These are phyloP conservation scores for Halictus rubicundus DNA, from an alignment of 1,140 invertebrate species.

Conservation along the genomic window DNA sequence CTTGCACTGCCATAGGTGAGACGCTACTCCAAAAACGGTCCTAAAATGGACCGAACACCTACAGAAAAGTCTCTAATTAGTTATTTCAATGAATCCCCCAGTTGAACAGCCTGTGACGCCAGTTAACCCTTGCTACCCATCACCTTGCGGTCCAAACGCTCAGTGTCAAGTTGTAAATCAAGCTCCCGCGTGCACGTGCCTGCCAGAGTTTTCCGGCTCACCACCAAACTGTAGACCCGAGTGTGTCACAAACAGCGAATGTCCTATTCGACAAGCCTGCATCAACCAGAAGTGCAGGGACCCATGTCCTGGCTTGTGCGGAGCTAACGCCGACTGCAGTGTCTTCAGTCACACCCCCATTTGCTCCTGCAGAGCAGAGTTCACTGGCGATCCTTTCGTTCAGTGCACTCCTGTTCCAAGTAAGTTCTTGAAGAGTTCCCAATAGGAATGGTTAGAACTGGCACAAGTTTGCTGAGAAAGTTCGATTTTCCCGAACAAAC, in stretches of 20 bases:
- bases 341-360: constrained; percentile 89
- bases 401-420: constrained; percentile 1
- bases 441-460: no score
- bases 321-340: constrained; percentile 85
- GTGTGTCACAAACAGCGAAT: constrained; percentile 16
- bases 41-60: background rate
- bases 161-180: constrained; percentile 87
- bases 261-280: constrained; percentile 74
- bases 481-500: no score
- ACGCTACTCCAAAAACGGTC: background rate
- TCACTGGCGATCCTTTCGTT: constrained; percentile 86
- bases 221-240: constrained; percentile 26
- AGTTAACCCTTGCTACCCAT: constrained; percentile 80
- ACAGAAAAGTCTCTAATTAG: background rate
- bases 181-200: constrained; percentile 86
- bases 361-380: constrained; percentile 85
- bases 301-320: constrained; percentile 87
- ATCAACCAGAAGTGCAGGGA: constrained; percentile 86
- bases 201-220: constrained; percentile 3
- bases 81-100: constrained; percentile 57
- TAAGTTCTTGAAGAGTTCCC: background rate
- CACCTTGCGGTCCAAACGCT: constrained; percentile 88
- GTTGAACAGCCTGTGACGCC: constrained; percentile 73
- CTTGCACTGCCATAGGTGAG: constrained; percentile 77
- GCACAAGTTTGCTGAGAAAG: no score